Percentiles rank a stretch among this genome's conserved stretches.
These are phyloP conservation scores for Euwallacea fornicatus DNA, from an alignment of 1,140 invertebrate genomes.

Conservation along the genomic window DNA sequence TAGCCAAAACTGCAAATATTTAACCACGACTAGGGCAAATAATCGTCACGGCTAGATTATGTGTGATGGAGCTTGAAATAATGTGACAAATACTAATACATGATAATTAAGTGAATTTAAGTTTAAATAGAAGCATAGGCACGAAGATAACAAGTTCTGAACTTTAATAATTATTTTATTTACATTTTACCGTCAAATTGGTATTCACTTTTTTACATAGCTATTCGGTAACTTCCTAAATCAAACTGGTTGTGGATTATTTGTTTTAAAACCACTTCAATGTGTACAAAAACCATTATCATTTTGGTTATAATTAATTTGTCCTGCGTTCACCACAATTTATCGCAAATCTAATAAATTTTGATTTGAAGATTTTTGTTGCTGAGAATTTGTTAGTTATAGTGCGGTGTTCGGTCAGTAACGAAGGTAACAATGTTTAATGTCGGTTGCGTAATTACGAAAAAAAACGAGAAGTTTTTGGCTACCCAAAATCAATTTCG, in stretches of 20 bases:
- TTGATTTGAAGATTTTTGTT: neutral
- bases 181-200: no score
- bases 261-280: neutral
- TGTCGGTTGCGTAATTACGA: neutral
- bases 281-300: neutral
- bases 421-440: neutral
- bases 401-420: neutral
- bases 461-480: neutral
- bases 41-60: neutral
- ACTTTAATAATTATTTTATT: no score
- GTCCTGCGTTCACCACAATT: neutral
- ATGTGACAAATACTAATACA: constrained; percentile 2
- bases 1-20: constrained; percentile 17
- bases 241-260: neutral
- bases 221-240: no score
- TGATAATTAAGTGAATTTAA: neutral
- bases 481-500: no score
- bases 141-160: no score
- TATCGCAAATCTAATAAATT: neutral
- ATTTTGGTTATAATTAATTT: constrained; percentile 1
- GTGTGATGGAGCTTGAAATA: neutral
- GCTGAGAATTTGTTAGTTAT: neutral
- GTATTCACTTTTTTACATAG: no score
- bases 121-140: no score
- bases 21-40: neutral